phyloP scores from a whole-genome alignment of 2,888 invertebrate genomes.

The Limnephilus rhombicus region DNA sequence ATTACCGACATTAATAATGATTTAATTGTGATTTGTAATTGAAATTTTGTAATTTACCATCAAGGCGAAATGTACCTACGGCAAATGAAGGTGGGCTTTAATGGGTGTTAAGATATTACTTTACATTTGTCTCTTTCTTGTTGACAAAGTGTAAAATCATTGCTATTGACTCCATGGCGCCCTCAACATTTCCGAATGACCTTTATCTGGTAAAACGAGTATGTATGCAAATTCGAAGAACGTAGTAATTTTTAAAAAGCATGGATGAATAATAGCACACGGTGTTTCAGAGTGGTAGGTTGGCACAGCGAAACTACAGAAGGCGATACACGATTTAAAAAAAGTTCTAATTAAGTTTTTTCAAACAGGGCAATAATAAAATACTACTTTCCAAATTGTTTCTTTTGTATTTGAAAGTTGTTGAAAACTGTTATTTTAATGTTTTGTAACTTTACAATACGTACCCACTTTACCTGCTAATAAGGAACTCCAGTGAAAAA shows the following conservation, averaged over 20 bases:
- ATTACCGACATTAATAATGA: background rate
- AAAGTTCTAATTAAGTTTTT: no score
- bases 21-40: background rate
- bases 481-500: no score
- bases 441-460: no score
- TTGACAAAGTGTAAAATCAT: background rate
- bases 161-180: background rate
- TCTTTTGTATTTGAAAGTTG: no score
- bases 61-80: background rate
- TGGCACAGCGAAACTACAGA: background rate
- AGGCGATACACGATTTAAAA: no score
- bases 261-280: no score
- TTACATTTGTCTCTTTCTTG: background rate
- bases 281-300: background rate
- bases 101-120: background rate
- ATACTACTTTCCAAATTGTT: no score
- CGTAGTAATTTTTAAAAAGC: background rate
- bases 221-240: background rate
- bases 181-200: background rate
- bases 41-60: background rate
- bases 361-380: no score
- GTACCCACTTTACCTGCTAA: no score
- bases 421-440: no score
- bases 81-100: background rate
- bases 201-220: background rate